A percentile compares a stretch with the other conserved stretches of the same genome.
Conservation (phyloP, 2,797 vertebrate genomes). For the Coluber constrictor region DNA sequence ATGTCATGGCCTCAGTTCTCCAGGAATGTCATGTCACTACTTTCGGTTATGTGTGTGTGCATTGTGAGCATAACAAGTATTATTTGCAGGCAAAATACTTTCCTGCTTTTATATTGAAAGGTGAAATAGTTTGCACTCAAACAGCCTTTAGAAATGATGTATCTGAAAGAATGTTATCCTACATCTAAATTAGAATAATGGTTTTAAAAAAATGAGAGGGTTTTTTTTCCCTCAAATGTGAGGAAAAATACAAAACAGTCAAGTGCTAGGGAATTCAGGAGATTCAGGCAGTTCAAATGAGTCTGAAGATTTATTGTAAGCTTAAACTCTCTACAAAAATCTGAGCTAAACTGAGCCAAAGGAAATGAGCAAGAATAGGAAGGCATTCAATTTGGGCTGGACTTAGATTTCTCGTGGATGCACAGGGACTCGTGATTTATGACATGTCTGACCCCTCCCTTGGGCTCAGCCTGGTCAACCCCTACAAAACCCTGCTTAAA, state of each 20-base stretch:
- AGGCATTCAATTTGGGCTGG: not conserved
- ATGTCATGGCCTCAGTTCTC: conserved; percentile 21
- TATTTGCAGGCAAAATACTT: conserved; percentile 2
- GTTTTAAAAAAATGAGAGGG: not conserved
- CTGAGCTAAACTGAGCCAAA: not conserved
- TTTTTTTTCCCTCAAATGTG: not conserved
- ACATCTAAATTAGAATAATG: not conserved
- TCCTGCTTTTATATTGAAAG: not conserved
- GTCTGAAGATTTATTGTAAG: not conserved
- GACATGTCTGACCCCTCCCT: not conserved
- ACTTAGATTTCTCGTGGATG: not conserved
- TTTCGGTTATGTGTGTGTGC: not conserved
- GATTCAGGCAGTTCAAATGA: not conserved
- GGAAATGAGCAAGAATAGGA: not conserved
- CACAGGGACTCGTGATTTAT: not conserved
- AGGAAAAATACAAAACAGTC: not conserved
- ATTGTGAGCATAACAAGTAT: not conserved
- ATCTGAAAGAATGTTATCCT: not conserved
- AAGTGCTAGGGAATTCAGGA: not conserved
- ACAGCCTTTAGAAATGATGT: not conserved
- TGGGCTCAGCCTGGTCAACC: not conserved
- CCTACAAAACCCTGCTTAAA: not conserved
- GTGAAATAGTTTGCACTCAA: not conserved
- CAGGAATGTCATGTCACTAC: conserved; percentile 13
- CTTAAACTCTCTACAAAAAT: not conserved